phyloP scores from a whole-genome alignment of 2,797 vertebrate species.

The Channa striata region DNA sequence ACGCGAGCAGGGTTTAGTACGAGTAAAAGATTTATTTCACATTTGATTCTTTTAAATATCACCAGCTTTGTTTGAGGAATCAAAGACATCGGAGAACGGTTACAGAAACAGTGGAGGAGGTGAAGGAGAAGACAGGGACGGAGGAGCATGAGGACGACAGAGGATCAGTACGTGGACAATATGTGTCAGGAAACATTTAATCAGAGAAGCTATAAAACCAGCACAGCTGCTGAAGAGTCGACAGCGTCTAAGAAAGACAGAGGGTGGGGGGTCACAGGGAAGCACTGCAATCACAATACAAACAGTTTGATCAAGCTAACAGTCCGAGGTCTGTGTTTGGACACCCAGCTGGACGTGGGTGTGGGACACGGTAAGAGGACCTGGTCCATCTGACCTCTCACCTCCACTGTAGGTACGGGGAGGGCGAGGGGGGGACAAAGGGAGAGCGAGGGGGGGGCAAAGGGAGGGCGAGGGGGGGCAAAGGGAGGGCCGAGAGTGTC shows the following conservation, averaged over 20 bases:
- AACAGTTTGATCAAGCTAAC: slow-evolving; percentile 38
- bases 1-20: slow-evolving; percentile 30
- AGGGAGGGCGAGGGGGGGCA: no score
- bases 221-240: no score
- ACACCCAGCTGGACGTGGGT: slow-evolving; percentile 11
- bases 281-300: slow-evolving; percentile 47
- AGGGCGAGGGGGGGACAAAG: no score
- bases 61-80: slow-evolving; percentile 71
- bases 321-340: slow-evolving; percentile 32
- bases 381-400: slow-evolving; percentile 26
- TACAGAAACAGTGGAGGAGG: slow-evolving; percentile 53
- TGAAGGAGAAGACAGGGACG: slow-evolving; percentile 9
- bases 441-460: no score
- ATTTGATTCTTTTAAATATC: slow-evolving; percentile 74
- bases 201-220: no score
- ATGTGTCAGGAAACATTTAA: background rate
- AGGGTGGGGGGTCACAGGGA: background rate
- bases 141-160: background rate
- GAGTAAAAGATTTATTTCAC: slow-evolving; percentile 79
- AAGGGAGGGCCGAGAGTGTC: slow-evolving; percentile 47
- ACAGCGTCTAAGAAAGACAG: no score
- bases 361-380: background rate
- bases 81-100: slow-evolving; percentile 69
- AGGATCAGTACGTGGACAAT: background rate
- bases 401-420: slow-evolving; percentile 14